Evolutionary conservation across 2,888 invertebrate species (phyloP).

Genomic region (Rhagonycha fulva): DNA sequence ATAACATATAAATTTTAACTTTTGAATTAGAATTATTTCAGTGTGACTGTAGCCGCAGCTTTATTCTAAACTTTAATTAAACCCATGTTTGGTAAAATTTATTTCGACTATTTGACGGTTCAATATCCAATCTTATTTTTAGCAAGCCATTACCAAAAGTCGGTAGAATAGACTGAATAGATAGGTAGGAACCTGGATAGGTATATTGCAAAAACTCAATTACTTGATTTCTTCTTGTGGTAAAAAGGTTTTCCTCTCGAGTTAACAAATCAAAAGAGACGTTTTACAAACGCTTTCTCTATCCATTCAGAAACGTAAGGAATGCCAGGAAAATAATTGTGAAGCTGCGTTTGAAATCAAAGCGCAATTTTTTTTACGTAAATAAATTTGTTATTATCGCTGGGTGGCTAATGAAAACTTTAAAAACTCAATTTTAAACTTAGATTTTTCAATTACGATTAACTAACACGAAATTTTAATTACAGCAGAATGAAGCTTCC

Average conservation of each 20-base stretch:
- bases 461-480: constrained; percentile 3
- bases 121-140: neutral
- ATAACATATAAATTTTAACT: neutral
- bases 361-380: neutral
- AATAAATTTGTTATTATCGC: neutral
- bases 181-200: neutral
- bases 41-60: neutral
- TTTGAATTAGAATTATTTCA: neutral
- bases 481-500: constrained; percentile 26
- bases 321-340: neutral
- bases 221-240: neutral
- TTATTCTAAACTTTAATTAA: neutral
- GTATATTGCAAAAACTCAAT: neutral
- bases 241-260: neutral
- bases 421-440: neutral
- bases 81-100: neutral
- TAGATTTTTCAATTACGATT: neutral
- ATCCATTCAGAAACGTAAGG: neutral
- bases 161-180: neutral
- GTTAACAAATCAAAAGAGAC: constrained; percentile 2
- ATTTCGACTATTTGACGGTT: neutral
- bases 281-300: neutral
- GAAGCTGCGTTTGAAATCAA: neutral
- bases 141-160: neutral
- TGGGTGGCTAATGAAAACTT: too few relatives aligned